Conservation (phyloP, 2,113 vertebrate genomes). For the Antechinus flavipes region DNA sequence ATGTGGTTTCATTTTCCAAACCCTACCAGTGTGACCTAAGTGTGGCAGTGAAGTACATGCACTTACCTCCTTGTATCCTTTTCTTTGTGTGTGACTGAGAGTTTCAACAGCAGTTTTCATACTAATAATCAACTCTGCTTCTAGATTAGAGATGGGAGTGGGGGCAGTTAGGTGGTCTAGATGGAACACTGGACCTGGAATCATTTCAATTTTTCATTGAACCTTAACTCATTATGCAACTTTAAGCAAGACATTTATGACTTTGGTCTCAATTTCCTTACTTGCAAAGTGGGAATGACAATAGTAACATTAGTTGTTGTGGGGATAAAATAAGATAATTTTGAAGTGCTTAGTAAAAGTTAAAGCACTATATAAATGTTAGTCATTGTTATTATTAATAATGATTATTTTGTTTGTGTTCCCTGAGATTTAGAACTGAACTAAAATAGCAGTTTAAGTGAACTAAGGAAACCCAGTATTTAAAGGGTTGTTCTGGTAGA, state of each 20-base stretch:
- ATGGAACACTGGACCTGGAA: not conserved
- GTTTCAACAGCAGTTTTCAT: not conserved
- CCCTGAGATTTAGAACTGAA: not conserved
- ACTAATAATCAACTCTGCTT: not conserved
- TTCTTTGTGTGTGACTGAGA: not conserved
- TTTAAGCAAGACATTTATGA: not conserved
- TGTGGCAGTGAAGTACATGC: not conserved
- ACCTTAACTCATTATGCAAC: not conserved
- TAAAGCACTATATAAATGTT: not conserved
- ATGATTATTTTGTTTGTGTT: not conserved
- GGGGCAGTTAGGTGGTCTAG: not conserved
- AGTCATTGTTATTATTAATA: not conserved
- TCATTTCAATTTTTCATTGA: not conserved
- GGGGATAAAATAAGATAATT: not conserved
- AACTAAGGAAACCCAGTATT: not conserved
- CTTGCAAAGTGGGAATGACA: not conserved
- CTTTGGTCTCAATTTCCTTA: not conserved
- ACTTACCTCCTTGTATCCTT: not conserved
- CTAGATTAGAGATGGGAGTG: not conserved
- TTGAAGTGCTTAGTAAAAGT: not conserved
- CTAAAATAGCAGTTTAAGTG: not conserved
- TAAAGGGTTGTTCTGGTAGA: not conserved
- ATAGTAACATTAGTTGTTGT: not conserved
- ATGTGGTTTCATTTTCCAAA: not conserved
- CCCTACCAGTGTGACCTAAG: not conserved